Base-by-base conservation (phyloP, 2,113 vertebrate species). In the Nanger granti region DNA sequence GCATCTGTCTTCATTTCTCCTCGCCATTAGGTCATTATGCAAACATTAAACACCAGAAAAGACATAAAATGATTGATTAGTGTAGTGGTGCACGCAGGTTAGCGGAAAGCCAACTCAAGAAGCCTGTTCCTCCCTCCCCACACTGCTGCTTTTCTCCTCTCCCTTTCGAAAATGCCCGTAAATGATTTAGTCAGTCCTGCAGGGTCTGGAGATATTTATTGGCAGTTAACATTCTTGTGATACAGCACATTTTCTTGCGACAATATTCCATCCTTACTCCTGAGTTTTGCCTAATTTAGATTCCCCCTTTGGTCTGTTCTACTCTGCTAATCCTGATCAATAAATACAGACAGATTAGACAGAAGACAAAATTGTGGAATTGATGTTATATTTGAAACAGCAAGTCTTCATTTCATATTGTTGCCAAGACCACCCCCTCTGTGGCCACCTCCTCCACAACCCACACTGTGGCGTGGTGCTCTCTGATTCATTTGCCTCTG, bases 1-100 rank as follows among this genome's bases (percentile, higher is more conserved):
- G 94, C 97, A 98, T 98, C 97, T 97, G 92, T 98, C 98, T 98
- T 98, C 96, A 97, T 98, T 97, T 96, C 93, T 98, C 94, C 97
- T 97, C 97, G 73, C 96, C 89, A 85, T 98, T 96, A 96, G 87
- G 97, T 98, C 97, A 97, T 98, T 98, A 97, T 97, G 96, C 87
- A 98, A 98, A 96, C 94, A 97, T 98, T 98, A 98, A 98, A 97
- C 92, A 97, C 97, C 80, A 96, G 95, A 95, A 97, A 96, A 60
- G 94, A 97, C 96, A 60, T 88, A 83, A 86, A 97, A 89, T 98
- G 98, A 98, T 98, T 98, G 97, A 98, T 98, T 96, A 92, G 88
- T 97, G 84, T 95, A 93, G 89, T 94, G 34, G 44, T 95, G 92
- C 92, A 55, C 8, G 7, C 79, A 97, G 41, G 92, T 97, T 98